These are phyloP conservation scores for Phoxinus phoxinus DNA, from an alignment of 2,113 vertebrate species.

Conservation along the genomic window DNA sequence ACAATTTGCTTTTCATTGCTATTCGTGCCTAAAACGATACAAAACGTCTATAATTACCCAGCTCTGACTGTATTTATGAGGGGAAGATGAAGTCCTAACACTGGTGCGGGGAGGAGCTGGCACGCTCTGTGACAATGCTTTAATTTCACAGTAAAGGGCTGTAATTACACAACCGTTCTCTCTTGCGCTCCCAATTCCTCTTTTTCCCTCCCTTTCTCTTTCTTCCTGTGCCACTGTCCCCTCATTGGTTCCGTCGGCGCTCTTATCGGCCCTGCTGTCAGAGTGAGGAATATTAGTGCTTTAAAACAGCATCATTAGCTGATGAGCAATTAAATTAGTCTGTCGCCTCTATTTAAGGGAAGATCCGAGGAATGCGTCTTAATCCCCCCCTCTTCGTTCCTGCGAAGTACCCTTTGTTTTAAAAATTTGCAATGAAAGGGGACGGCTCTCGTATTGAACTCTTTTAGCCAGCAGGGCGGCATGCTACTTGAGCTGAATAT, in stretches of 20 bases:
- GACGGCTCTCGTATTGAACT: slow-evolving; percentile 30
- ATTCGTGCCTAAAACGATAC: slow-evolving; percentile 64
- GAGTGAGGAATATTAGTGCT: slow-evolving; percentile 91
- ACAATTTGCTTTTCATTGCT: slow-evolving; percentile 68
- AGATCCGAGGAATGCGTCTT: slow-evolving; percentile 34
- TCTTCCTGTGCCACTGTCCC: slow-evolving; percentile 72
- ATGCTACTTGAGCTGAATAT: slow-evolving; percentile 5
- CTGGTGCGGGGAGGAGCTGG: slow-evolving; percentile 66
- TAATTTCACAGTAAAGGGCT: slow-evolving; percentile 91
- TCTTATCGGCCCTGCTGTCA: slow-evolving; percentile 87
- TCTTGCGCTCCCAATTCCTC: slow-evolving; percentile 19
- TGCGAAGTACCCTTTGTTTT: slow-evolving; percentile 53
- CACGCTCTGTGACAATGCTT: slow-evolving; percentile 78
- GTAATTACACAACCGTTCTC: slow-evolving; percentile 87
- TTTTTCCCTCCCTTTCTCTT: slow-evolving; percentile 76
- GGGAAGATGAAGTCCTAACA: slow-evolving; percentile 68
- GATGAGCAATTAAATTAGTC: slow-evolving; percentile 96
- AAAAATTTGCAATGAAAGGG: slow-evolving; percentile 39
- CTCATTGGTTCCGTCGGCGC: slow-evolving; percentile 80
- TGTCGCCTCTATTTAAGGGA: slow-evolving; percentile 78
- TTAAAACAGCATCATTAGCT: slow-evolving; percentile 92
- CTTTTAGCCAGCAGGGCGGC: neutral
- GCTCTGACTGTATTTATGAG: slow-evolving; percentile 70
- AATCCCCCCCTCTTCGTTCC: slow-evolving; percentile 40
- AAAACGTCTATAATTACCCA: slow-evolving; percentile 75